Evolutionary conservation across 2,888 invertebrate species (phyloP).

Genomic region (Metacarcinus magister): DNA sequence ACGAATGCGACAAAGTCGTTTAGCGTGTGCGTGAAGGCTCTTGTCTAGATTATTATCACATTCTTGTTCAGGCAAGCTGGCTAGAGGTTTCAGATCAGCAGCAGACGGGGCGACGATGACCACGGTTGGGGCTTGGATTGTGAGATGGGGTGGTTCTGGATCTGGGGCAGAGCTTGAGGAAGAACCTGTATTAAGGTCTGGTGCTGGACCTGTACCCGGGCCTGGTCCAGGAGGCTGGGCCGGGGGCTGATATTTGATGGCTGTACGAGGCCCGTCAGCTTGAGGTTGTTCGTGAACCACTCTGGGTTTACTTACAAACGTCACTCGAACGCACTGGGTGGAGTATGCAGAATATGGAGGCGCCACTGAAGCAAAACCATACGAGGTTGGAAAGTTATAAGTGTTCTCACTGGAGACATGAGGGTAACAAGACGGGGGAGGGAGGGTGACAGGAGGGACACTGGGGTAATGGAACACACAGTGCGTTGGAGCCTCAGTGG

Average conservation of each 20-base stretch:
- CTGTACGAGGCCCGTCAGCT: not conserved
- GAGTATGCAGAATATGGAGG: not conserved
- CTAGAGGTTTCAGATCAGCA: not conserved
- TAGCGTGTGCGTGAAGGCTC: not conserved
- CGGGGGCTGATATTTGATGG: not conserved
- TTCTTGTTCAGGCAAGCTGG: not conserved
- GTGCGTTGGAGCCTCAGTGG: not conserved
- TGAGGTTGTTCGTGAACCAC: not conserved
- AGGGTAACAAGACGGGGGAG: not conserved
- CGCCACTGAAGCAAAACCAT: not conserved
- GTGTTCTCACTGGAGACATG: constrained; percentile 10
- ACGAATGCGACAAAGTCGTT: not conserved
- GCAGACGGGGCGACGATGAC: not conserved
- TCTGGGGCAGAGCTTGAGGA: not conserved
- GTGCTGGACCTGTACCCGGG: not conserved
- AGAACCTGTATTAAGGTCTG: not conserved
- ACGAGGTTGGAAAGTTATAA: not conserved
- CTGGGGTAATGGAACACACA: not conserved
- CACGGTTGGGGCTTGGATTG: not conserved
- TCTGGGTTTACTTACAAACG: not conserved
- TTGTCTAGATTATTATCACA: not conserved
- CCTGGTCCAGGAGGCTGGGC: not conserved
- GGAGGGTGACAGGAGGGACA: not conserved
- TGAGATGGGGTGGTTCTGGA: not conserved
- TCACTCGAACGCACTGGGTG: not conserved